phyloP scores from a whole-genome alignment of 1,140 invertebrate genomes.

The Bombus impatiens region DNA sequence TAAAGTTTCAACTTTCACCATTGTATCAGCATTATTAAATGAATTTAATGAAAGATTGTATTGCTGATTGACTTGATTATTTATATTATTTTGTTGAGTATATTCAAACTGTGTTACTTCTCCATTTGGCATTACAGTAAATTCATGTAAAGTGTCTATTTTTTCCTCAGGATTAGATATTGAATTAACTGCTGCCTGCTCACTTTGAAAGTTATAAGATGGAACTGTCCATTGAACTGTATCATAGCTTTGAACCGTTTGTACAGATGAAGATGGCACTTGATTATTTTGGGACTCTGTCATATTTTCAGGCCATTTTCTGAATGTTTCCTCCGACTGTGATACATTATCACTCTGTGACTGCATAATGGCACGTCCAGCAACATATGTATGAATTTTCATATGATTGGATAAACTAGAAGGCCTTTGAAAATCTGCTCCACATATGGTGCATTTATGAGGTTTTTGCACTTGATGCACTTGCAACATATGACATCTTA shows the following conservation, averaged over 20 bases:
- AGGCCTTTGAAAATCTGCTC: slow-evolving; percentile 80
- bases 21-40: slow-evolving; percentile 66
- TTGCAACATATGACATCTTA: slow-evolving; percentile 76
- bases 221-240: slow-evolving; percentile 76
- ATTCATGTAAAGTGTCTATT: slow-evolving; percentile 75
- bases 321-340: slow-evolving; percentile 64
- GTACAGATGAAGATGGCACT: slow-evolving; percentile 63
- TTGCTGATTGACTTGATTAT: slow-evolving; percentile 65
- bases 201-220: slow-evolving; percentile 72
- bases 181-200: slow-evolving; percentile 62
- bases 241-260: slow-evolving; percentile 70
- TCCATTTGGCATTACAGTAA: slow-evolving; percentile 77
- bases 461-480: slow-evolving; percentile 72
- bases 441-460: slow-evolving; percentile 80
- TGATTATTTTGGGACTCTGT: slow-evolving; percentile 63
- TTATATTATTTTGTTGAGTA: slow-evolving; percentile 63
- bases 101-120: slow-evolving; percentile 79
- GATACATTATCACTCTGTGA: slow-evolving; percentile 55
- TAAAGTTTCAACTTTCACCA: slow-evolving; percentile 72
- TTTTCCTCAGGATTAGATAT: slow-evolving; percentile 70
- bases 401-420: slow-evolving; percentile 83
- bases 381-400: slow-evolving; percentile 82
- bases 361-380: slow-evolving; percentile 78
- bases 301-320: slow-evolving; percentile 69
- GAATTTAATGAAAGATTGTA: slow-evolving; percentile 71